Evolutionary conservation across 2,797 vertebrate genomes (phyloP).

Genomic region (Zalophus californianus): DNA sequence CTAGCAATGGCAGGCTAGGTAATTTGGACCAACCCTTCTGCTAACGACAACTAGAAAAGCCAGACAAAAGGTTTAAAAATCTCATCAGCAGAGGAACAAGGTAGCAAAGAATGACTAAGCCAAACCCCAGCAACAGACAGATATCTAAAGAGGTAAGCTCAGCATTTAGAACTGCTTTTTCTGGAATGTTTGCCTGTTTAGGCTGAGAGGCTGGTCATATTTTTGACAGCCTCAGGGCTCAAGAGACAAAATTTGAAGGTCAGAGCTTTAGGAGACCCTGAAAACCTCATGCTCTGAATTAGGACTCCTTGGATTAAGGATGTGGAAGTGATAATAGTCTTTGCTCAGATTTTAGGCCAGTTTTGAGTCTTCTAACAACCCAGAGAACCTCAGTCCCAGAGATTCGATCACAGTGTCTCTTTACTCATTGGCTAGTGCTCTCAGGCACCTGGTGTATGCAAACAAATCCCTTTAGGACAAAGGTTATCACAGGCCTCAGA

Average conservation of each 20-base stretch:
- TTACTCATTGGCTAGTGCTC: background rate
- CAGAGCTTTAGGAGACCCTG: background rate
- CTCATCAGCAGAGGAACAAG: background rate
- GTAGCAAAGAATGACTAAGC: background rate
- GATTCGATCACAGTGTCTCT: background rate
- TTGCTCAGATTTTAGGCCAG: constrained; percentile 24
- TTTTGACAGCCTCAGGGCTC: constrained; percentile 8
- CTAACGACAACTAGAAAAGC: background rate
- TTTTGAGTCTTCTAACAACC: background rate
- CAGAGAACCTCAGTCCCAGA: background rate
- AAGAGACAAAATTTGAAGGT: background rate
- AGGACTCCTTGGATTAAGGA: background rate
- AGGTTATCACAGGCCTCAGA: background rate
- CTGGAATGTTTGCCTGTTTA: background rate
- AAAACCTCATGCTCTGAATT: background rate
- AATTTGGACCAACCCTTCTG: background rate
- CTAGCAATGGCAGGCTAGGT: background rate
- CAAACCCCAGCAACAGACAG: background rate
- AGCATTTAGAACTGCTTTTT: background rate
- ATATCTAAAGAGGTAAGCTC: background rate
- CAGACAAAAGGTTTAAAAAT: background rate
- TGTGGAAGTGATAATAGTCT: background rate
- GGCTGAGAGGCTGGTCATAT: background rate
- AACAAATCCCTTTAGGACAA: background rate
- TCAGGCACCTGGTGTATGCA: background rate